Percentiles rank a stretch among this genome's conserved stretches.
These are phyloP conservation scores for Silurus aristotelis DNA, from an alignment of 2,797 vertebrate genomes.

Conservation along the genomic window DNA sequence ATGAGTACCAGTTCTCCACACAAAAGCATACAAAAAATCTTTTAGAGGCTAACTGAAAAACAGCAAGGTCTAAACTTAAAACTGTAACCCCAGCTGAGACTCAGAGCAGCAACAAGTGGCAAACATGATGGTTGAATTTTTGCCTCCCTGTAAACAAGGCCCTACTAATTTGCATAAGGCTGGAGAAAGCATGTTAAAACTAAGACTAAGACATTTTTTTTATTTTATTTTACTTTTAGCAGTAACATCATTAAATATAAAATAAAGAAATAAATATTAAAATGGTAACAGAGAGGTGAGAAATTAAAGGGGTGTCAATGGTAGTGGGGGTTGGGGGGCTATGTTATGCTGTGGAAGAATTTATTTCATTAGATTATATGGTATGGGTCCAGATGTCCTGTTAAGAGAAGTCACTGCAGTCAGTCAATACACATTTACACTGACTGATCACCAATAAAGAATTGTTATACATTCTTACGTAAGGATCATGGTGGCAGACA, in stretches of 20 bases:
- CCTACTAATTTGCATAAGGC: not conserved
- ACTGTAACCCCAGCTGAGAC: constrained; percentile 5
- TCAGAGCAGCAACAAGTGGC: not conserved
- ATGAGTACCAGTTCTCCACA: not conserved
- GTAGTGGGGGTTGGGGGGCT: not conserved
- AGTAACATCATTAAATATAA: not conserved
- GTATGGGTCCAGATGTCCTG: not conserved
- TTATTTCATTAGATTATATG: not conserved
- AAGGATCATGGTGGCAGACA: not conserved
- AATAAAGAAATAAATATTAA: not conserved
- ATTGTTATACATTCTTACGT: no score
- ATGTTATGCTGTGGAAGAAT: not conserved
- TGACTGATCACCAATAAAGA: not conserved
- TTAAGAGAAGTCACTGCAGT: not conserved
- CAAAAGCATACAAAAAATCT: not conserved
- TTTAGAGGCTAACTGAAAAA: not conserved
- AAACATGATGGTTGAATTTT: not conserved
- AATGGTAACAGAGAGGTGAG: not conserved
- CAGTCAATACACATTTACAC: not conserved
- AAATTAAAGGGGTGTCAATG: not conserved
- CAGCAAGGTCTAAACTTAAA: not conserved
- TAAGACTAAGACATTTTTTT: not conserved
- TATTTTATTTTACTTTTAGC: not conserved
- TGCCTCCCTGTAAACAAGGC: not conserved
- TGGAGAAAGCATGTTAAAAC: not conserved